Evolutionary conservation across 2,888 invertebrate genomes (phyloP).

Genomic region (Aporophyla lueneburgensis): DNA sequence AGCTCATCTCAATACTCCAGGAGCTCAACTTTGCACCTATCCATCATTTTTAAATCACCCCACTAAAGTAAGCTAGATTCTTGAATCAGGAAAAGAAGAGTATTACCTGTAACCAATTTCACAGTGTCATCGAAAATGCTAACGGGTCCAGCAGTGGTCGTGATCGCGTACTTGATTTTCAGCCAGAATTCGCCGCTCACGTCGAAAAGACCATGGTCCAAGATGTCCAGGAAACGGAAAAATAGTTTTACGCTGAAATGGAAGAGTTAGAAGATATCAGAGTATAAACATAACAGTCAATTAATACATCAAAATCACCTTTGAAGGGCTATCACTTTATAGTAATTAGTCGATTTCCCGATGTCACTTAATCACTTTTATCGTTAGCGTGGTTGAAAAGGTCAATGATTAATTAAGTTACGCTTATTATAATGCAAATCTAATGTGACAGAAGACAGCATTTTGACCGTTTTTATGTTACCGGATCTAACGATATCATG

Average conservation of each 20-base stretch:
- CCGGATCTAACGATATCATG: not conserved
- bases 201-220: slow-evolving; percentile 81
- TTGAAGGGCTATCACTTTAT: too few relatives aligned
- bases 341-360: too few relatives aligned
- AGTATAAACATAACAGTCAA: not conserved
- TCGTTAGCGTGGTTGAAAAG: too few relatives aligned
- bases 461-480: not conserved
- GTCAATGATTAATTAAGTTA: not conserved
- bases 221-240: slow-evolving; percentile 80
- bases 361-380: too few relatives aligned
- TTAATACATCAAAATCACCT: too few relatives aligned
- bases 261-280: not conserved
- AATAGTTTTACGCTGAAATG: slow-evolving; percentile 80
- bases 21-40: too few relatives aligned
- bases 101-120: slow-evolving; percentile 79
- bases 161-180: slow-evolving; percentile 76
- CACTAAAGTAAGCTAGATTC: not conserved
- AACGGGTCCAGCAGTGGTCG: slow-evolving; percentile 74
- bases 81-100: not conserved
- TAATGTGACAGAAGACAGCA: not conserved
- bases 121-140: slow-evolving; percentile 78
- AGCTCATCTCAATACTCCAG: too few relatives aligned
- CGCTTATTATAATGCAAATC: not conserved
- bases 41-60: not conserved
- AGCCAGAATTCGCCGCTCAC: slow-evolving; percentile 78